Conservation (phyloP, 2,888 invertebrate species). For the Zygothrica quintamaculata region DNA sequence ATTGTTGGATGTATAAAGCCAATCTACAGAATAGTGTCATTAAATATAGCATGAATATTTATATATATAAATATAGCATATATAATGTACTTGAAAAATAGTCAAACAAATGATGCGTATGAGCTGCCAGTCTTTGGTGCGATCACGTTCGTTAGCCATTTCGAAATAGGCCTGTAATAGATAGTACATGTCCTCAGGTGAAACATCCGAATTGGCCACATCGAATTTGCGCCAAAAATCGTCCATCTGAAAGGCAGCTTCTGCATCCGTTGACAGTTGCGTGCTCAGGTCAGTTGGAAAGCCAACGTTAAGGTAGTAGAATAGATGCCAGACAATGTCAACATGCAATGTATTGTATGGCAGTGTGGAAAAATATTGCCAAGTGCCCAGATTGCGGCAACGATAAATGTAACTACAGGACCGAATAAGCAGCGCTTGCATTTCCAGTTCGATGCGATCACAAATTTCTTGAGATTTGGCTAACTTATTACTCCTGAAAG, state of each 20-base stretch:
- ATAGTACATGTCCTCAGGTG: conserved; percentile 91
- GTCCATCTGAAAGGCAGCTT: conserved; percentile 84
- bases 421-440: conserved; percentile 89
- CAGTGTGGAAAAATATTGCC: conserved; percentile 92
- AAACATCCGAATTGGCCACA: conserved; percentile 87
- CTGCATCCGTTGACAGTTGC: conserved; percentile 83
- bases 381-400: conserved; percentile 90
- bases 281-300: conserved; percentile 84
- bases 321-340: conserved; percentile 88
- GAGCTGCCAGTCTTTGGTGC: conserved; percentile 87
- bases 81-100: conserved; percentile 88
- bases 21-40: conserved; percentile 86
- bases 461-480: conserved; percentile 85
- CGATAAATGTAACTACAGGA: conserved; percentile 89
- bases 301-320: conserved; percentile 87
- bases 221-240: conserved; percentile 87
- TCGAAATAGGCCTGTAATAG: conserved; percentile 91
- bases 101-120: conserved; percentile 88
- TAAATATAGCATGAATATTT: no score
- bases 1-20: conserved; percentile 89
- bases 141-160: conserved; percentile 89
- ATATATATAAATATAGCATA: no score
- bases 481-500: conserved; percentile 78
- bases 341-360: conserved; percentile 88
- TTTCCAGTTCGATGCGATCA: conserved; percentile 88